These are phyloP conservation scores for Archocentrus centrarchus DNA, from an alignment of 2,113 vertebrate species.

Conservation along the genomic window DNA sequence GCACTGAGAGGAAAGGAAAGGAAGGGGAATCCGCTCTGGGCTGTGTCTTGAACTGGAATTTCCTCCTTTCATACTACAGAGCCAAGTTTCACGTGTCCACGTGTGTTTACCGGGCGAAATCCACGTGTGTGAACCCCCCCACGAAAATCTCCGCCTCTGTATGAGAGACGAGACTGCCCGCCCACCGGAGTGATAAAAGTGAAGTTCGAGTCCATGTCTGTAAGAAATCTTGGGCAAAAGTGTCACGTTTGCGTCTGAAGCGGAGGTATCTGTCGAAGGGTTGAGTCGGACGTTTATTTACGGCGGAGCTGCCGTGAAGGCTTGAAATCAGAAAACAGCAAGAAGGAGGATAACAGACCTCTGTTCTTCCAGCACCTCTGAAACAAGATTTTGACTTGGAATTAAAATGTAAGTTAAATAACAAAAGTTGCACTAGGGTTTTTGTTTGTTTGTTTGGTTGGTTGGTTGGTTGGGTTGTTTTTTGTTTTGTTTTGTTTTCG, in stretches of 20 bases:
- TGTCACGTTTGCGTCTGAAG: neutral
- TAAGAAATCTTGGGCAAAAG: constrained; percentile 24
- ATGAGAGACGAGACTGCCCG: neutral
- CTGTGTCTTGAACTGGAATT: constrained; percentile 35
- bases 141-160: constrained; percentile 42
- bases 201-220: neutral
- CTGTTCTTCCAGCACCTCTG: neutral
- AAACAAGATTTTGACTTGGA: neutral
- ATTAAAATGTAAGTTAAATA: constrained; percentile 51
- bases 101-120: constrained; percentile 56
- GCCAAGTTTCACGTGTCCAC: constrained; percentile 57
- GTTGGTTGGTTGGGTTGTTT: too few species aligned
- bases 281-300: neutral
- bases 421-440: neutral
- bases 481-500: neutral
- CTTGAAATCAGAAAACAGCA: neutral
- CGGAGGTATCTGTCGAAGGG: neutral
- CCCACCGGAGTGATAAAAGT: constrained; percentile 55
- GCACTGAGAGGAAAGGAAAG: neutral
- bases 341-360: neutral
- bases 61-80: neutral
- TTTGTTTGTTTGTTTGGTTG: too few species aligned
- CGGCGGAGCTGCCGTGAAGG: neutral
- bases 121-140: constrained; percentile 54
- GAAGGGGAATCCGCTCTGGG: neutral